Evolutionary conservation across 2,888 invertebrate genomes (phyloP).

Genomic region (Abscondita cerata): DNA sequence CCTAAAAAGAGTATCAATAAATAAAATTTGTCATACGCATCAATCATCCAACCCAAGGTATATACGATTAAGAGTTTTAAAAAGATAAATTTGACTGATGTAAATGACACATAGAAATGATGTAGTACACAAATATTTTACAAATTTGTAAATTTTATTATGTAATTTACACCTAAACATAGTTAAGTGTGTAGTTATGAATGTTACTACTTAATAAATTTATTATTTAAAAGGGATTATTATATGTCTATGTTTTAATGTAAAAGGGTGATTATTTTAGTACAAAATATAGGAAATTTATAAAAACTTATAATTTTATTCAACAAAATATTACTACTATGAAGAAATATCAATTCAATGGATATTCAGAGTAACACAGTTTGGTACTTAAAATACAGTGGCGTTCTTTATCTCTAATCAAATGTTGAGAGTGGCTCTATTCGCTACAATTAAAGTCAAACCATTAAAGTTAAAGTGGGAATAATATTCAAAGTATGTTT

Average conservation of each 20-base stretch:
- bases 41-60: constrained; percentile 26
- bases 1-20: not conserved
- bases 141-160: constrained; percentile 45
- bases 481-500: too few species aligned
- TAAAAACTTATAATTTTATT: too few species aligned
- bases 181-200: constrained; percentile 31
- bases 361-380: too few species aligned
- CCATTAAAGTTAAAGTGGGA: too few species aligned
- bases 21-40: constrained; percentile 15
- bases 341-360: too few species aligned
- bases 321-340: too few species aligned
- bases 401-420: too few species aligned
- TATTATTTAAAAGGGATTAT: constrained; percentile 29
- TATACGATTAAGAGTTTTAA: constrained; percentile 19
- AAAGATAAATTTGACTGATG: constrained; percentile 32
- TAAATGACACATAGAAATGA: constrained; percentile 47
- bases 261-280: constrained; percentile 33
- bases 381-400: too few species aligned
- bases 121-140: constrained; percentile 50
- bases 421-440: too few species aligned
- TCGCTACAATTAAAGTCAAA: too few species aligned
- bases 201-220: constrained; percentile 35
- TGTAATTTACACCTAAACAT: constrained; percentile 30
- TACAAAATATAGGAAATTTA: constrained; percentile 27
- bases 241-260: constrained; percentile 22